A percentile compares a stretch with the other conserved stretches of the same genome.
phyloP scores from a whole-genome alignment of 2,888 invertebrate genomes.

The Campoletis raptor region DNA sequence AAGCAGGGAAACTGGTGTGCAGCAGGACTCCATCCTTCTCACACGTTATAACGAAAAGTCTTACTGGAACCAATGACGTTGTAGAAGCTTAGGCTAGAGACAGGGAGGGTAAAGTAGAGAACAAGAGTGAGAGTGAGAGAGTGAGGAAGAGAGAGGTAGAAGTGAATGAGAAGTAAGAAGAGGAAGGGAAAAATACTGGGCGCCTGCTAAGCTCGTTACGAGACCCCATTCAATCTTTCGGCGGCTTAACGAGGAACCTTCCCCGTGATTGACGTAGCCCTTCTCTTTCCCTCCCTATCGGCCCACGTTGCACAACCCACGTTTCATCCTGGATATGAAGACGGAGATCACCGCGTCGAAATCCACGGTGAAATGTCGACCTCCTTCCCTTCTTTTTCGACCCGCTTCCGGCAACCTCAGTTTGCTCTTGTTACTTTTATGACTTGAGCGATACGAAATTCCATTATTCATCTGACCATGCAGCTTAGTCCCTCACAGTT shows the following conservation, averaged over 20 bases:
- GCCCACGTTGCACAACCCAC: slow-evolving; percentile 35
- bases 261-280: slow-evolving; percentile 67
- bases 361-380: slow-evolving; percentile 48
- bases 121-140: slow-evolving; percentile 53
- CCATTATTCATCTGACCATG: slow-evolving; percentile 55
- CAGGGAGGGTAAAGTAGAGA: slow-evolving; percentile 31
- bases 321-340: slow-evolving; percentile 59
- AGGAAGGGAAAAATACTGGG: slow-evolving; percentile 52
- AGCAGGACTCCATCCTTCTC: slow-evolving; percentile 62
- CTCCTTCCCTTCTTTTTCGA: slow-evolving; percentile 50
- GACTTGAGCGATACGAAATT: slow-evolving; percentile 67
- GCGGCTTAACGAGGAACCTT: slow-evolving; percentile 71
- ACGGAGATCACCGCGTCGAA: slow-evolving; percentile 60
- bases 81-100: slow-evolving; percentile 41
- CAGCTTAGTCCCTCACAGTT: slow-evolving; percentile 6
- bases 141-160: slow-evolving; percentile 33
- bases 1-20: slow-evolving; percentile 67
- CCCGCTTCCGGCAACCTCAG: slow-evolving; percentile 62
- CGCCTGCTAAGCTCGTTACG: slow-evolving; percentile 74
- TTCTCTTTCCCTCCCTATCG: slow-evolving; percentile 54
- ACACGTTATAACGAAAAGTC: slow-evolving; percentile 71
- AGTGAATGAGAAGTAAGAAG: slow-evolving; percentile 60
- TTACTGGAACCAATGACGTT: slow-evolving; percentile 67
- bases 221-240: slow-evolving; percentile 75
- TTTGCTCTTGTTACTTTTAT: slow-evolving; percentile 42